Conservation (phyloP, 2,113 vertebrate genomes). For the Sinocyclocheilus anophthalmus region DNA sequence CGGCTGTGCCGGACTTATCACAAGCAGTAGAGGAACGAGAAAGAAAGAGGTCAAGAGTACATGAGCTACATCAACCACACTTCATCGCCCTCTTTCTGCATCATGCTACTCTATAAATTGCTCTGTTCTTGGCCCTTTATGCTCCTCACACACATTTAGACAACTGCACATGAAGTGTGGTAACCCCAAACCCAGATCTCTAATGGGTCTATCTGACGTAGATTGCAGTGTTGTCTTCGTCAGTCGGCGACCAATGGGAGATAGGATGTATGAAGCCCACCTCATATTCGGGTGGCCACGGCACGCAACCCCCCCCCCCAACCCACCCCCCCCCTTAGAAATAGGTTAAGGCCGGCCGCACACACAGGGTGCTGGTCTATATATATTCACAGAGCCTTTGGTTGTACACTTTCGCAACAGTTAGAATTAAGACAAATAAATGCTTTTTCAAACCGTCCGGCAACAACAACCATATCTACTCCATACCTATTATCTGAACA, state of each 20-base stretch:
- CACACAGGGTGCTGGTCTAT: constrained; percentile 26
- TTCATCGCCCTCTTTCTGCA: constrained; percentile 40
- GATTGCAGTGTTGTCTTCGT: not conserved
- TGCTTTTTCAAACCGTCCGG: constrained; percentile 5
- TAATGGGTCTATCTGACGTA: constrained; percentile 7
- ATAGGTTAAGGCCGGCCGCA: constrained; percentile 8
- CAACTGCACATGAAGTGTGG: constrained; percentile 6
- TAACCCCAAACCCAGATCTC: constrained; percentile 17
- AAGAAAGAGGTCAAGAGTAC: constrained; percentile 39
- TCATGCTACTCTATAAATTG: not conserved
- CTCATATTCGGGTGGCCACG: not conserved
- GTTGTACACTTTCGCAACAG: constrained; percentile 37
- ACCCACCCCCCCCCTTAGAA: too few species aligned
- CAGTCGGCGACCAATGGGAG: not conserved
- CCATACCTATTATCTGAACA: constrained; percentile 27
- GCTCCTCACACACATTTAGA: constrained; percentile 12
- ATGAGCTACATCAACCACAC: constrained; percentile 37
- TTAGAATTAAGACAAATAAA: constrained; percentile 15
- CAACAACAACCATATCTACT: constrained; percentile 57
- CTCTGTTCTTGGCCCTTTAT: constrained; percentile 17
- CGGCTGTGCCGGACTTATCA: constrained; percentile 42
- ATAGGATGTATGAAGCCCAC: constrained; percentile 1
- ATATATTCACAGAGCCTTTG: constrained; percentile 27
- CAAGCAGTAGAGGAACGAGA: constrained; percentile 56
- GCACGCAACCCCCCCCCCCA: not conserved